Base-by-base conservation (phyloP, 2,113 vertebrate species). In the Thomomys bottae region DNA sequence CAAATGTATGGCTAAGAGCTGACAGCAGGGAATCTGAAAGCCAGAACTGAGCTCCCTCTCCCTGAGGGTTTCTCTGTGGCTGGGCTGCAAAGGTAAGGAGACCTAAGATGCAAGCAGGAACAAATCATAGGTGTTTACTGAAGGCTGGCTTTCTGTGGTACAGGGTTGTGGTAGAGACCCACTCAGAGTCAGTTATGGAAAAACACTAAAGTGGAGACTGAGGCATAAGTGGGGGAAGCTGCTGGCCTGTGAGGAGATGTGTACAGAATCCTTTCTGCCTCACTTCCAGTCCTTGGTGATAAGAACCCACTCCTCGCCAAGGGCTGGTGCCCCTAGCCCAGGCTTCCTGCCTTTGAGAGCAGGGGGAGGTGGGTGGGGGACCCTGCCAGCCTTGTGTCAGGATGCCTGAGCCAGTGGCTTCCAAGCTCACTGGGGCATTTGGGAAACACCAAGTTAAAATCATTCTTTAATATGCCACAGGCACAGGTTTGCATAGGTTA, bases 221-320 rank as follows among this genome's bases (percentile, higher is more conserved):
- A 57, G 68, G 28, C 70, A 1, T 1, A 17, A 30, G 45, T 8
- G 20, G 6, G 7, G 63, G 42, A 59, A 32, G 8, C 32, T 40
- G 42, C 32, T 38, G 32, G 7, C 11, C 38, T 61, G 7, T 32
- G 54, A 38, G 18, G 18, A 78, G 24, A 17, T 14, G 49, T 54
- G 49, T 59, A 38, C 7, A 76, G 72, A 59, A 77, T 68, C 57
- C 57, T 64, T 24, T 26, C 28, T 17, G 10, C 59, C 49, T 80
- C 38, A 54, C 83, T 87, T 80, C 67, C 83, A 80, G 83, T 30
- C 67, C 54, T 80, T 28, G 26, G 20, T 64, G 83, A 86, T n/a
- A 72, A 80, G 57, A 54, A n/a, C 49, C 49, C 2, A 36, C 23
- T 54, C 61, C 64, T 49, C 54, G 40, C 8, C 10, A 2, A 12